Base-by-base conservation (phyloP, 2,888 invertebrate species). In the Rapana venosa region DNA sequence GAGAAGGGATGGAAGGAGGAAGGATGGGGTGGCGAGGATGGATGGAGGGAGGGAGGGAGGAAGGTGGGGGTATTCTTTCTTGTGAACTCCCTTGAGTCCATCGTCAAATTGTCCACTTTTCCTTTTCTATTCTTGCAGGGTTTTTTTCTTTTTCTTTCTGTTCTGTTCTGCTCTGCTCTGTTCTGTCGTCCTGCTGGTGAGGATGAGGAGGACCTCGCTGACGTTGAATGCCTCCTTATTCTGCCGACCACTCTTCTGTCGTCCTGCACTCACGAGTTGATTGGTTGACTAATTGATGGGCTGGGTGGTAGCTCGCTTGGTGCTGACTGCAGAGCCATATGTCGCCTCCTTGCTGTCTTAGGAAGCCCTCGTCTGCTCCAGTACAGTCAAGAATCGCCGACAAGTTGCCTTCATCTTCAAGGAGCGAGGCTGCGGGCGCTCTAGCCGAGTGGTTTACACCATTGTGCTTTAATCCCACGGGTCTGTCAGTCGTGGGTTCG, bases 61-160 rank as follows among this genome's bases (percentile, higher is more conserved):
- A 26, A n/a, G n/a, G n/a, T n/a, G 74, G 13, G 74, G 8, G 32
- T 79, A 79, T 83, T 83, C 83, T 83, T 83, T 47, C 83, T 83
- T 1, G 26, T 66, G 47, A 26, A 13, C n/a, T 83, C 47, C 47
- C 47, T 47, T 47, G n/a, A n/a, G n/a, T 36, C 47, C 47, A 83
- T 47, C 47, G 47, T 26, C 77, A 79, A 79, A 79, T 79, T 79
- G 77, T 79, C 77, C 30, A 26, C 13, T 8, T 6, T 74, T 74
- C 8, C 26, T 32, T 79, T 79, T 79, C 32, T 32, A 8, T 1
- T 35, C 32, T 26, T 17, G 5, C n/a, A n/a, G n/a, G n/a, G n/a
- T 1, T 79, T 79, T 79, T 79, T 74, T 74, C 66, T n/a, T 74
- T 74, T 74, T 74, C n/a, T 13, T n/a, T n/a, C 74, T 47, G 47